These are phyloP conservation scores for Argyresthia albistria DNA, from an alignment of 2,888 invertebrate genomes.

Conservation along the genomic window DNA sequence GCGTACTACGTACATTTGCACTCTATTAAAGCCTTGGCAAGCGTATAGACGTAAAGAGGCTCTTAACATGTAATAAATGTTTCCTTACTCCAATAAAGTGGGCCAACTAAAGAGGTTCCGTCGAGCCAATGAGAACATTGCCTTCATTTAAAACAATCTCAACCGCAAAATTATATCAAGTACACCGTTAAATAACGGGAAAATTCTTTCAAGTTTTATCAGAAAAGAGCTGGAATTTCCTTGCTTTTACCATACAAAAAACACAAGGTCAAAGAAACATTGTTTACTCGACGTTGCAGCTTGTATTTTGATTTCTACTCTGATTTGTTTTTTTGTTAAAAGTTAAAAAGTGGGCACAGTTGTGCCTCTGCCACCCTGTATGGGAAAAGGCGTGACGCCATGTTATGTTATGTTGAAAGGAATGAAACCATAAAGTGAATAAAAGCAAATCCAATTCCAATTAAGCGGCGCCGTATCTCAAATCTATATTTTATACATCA, in stretches of 20 bases:
- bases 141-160: conserved; percentile 45
- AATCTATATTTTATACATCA: neutral
- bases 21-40: conserved; percentile 42
- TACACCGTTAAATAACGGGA: neutral
- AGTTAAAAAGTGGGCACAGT: too few relatives aligned
- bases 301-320: neutral
- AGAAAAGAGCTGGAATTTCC: neutral
- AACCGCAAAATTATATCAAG: conserved; percentile 5
- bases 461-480: neutral
- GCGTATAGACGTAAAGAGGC: conserved; percentile 48
- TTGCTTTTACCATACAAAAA: too few relatives aligned
- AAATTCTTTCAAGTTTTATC: neutral
- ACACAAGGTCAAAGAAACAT: neutral
- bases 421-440: too few relatives aligned
- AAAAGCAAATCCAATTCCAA: neutral
- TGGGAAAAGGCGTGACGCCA: too few relatives aligned
- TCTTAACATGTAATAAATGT: conserved; percentile 59
- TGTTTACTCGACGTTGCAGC: neutral
- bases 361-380: too few relatives aligned
- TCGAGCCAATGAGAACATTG: conserved; percentile 30
- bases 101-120: conserved; percentile 31
- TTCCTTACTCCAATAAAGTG: conserved; percentile 48
- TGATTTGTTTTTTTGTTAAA: too few relatives aligned
- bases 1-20: conserved; percentile 19
- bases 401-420: too few relatives aligned